A percentile compares a stretch with the other conserved stretches of the same genome.
Conservation (phyloP, 2,888 invertebrate genomes). For the Reticulitermes lucifugus region DNA sequence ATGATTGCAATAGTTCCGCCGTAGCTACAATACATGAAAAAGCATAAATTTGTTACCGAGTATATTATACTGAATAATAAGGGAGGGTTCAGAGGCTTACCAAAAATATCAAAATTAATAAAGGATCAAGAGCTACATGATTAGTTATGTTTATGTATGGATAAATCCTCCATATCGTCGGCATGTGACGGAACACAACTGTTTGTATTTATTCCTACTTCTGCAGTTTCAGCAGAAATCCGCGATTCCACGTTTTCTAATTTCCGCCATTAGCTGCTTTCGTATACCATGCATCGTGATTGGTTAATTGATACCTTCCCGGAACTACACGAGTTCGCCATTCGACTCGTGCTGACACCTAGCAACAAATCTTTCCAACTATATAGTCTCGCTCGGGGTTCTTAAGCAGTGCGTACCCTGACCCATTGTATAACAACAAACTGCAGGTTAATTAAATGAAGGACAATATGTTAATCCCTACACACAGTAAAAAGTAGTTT, state of each 20-base stretch:
- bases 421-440: neutral
- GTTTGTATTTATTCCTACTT: neutral
- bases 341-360: conserved; percentile 43
- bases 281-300: neutral
- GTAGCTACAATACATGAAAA: no score
- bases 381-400: conserved; percentile 32
- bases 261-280: neutral
- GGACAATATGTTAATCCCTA: neutral
- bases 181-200: no score
- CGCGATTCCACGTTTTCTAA: neutral
- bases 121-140: no score
- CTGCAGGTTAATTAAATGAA: neutral
- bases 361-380: neutral
- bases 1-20: no score
- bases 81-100: no score
- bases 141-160: no score
- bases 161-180: no score
- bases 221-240: neutral
- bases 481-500: neutral
- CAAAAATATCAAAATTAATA: no score
- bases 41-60: no score
- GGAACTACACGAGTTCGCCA: neutral
- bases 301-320: neutral
- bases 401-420: neutral
- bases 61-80: no score